Conservation (phyloP, 2,113 vertebrate species). For the Columbina picui region DNA sequence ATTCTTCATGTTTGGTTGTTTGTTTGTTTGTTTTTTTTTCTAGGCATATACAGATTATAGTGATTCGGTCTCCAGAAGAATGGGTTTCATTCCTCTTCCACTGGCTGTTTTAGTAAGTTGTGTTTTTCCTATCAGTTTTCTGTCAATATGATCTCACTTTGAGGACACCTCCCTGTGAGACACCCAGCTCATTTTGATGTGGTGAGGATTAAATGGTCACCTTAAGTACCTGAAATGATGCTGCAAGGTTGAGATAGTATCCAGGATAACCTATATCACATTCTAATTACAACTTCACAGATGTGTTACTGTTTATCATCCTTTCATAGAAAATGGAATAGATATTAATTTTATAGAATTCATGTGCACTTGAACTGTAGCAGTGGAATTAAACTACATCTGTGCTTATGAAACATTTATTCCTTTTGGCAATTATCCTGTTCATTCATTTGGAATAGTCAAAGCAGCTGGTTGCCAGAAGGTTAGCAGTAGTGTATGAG, state of each 20-base stretch:
- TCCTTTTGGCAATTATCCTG: conserved; percentile 38
- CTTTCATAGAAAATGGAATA: not conserved
- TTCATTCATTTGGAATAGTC: conserved; percentile 37
- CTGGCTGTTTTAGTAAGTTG: conserved; percentile 92
- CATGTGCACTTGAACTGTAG: not conserved
- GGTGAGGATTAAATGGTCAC: not conserved
- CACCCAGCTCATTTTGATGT: not conserved
- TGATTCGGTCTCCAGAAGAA: conserved; percentile 94
- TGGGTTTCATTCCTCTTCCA: conserved; percentile 99
- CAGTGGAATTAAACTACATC: not conserved
- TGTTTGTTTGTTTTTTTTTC: not conserved
- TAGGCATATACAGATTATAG: conserved; percentile 98
- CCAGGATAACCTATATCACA: not conserved
- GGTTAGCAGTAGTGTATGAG: not conserved
- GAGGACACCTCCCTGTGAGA: not conserved
- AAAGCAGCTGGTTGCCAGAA: conserved; percentile 60
- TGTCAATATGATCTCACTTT: not conserved
- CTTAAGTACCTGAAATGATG: not conserved
- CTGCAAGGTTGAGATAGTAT: not conserved
- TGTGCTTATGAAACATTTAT: conserved; percentile 27
- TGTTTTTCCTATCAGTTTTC: not conserved
- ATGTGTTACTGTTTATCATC: not conserved
- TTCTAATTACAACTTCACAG: not conserved
- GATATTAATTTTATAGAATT: not conserved
- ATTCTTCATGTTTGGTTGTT: not conserved